phyloP scores from a whole-genome alignment of 2,113 vertebrate genomes.

The Mungos mungo region DNA sequence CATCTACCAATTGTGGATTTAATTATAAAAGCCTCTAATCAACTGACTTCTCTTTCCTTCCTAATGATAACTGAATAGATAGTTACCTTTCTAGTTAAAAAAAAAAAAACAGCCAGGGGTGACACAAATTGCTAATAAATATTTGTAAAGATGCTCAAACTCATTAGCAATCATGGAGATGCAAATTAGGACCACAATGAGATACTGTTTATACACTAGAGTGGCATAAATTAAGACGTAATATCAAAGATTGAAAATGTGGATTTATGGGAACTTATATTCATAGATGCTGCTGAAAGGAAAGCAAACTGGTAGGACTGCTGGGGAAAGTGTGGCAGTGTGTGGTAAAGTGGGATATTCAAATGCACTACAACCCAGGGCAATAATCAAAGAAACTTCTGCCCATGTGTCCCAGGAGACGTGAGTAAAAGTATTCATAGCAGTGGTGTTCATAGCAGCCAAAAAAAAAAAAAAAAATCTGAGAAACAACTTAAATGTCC shows the following conservation, averaged over 20 bases:
- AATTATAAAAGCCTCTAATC: constrained; percentile 48
- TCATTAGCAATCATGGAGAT: constrained; percentile 41
- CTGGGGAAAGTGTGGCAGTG: not conserved
- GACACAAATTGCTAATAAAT: constrained; percentile 41
- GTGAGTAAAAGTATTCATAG: not conserved
- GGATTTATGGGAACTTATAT: not conserved
- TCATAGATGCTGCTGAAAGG: not conserved
- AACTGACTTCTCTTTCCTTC: constrained; percentile 23
- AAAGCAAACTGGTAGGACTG: not conserved
- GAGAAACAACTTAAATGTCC: not conserved
- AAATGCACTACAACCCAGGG: not conserved
- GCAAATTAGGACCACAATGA: not conserved
- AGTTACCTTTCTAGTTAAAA: not conserved
- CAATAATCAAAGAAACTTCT: not conserved
- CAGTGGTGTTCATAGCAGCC: not conserved
- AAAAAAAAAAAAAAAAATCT: not conserved
- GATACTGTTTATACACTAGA: not conserved
- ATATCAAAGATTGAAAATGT: not conserved
- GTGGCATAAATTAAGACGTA: constrained; percentile 16
- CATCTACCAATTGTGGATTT: constrained; percentile 11
- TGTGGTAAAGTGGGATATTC: constrained; percentile 1
- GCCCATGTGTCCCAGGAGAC: not conserved
- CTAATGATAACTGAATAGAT: constrained; percentile 16
- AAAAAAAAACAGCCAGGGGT: not conserved
- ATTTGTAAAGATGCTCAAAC: constrained; percentile 26